Conservation (phyloP, 2,797 vertebrate species). For the Xenentodon cancila region DNA sequence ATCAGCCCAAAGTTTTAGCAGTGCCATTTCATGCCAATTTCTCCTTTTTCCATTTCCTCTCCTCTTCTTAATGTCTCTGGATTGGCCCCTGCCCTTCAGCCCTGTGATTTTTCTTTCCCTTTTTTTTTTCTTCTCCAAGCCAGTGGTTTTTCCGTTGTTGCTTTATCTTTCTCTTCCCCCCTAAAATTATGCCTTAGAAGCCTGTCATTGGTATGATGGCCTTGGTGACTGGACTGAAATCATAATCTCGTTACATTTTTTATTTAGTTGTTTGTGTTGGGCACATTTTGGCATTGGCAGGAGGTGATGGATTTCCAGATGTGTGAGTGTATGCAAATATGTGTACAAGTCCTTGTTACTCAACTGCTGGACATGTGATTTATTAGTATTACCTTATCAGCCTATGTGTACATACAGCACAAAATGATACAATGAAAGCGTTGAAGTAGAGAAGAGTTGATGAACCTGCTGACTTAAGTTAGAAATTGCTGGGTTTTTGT, state of each 20-base stretch:
- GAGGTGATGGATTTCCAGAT: slow-evolving; percentile 8
- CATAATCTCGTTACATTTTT: slow-evolving; percentile 57
- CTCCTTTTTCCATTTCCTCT: slow-evolving; percentile 32
- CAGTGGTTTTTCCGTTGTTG: slow-evolving; percentile 55
- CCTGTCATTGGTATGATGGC: slow-evolving; percentile 64
- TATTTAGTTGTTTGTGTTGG: slow-evolving; percentile 55
- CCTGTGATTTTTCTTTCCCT: slow-evolving; percentile 47
- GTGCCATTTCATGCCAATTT: slow-evolving; percentile 34
- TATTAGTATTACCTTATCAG: not conserved
- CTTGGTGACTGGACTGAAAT: slow-evolving; percentile 55
- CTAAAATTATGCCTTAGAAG: slow-evolving; percentile 69
- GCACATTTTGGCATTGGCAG: slow-evolving; percentile 36
- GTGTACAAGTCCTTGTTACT: no score
- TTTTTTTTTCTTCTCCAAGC: slow-evolving; percentile 52
- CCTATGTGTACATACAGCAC: slow-evolving; percentile 4
- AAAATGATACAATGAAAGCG: slow-evolving; percentile 24
- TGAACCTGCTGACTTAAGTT: slow-evolving; percentile 33
- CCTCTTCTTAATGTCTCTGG: slow-evolving; percentile 6
- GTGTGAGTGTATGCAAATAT: slow-evolving; percentile 1
- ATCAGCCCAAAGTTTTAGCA: slow-evolving; percentile 58
- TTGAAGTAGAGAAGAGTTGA: slow-evolving; percentile 6
- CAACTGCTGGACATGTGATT: not conserved
- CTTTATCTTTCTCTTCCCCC: slow-evolving; percentile 64
- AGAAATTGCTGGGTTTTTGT: slow-evolving; percentile 48
- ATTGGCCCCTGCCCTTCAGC: slow-evolving; percentile 15